Evolutionary conservation across 2,888 invertebrate genomes (phyloP), one percentile per base, ranked within the genome.

Genomic region (Platerodrilus igneus): DNA sequence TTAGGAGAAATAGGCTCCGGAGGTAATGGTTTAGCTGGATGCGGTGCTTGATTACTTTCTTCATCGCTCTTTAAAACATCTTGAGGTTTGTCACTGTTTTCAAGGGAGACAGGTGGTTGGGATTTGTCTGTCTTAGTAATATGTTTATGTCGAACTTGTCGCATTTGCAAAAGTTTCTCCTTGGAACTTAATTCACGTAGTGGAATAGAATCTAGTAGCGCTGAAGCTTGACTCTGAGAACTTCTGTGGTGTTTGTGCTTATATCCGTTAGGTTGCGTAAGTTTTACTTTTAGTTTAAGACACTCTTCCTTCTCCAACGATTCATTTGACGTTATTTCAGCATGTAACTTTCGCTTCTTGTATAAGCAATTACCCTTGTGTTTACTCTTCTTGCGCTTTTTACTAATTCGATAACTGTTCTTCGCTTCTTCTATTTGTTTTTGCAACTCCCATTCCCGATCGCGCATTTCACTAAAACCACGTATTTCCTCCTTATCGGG

Each of bases 301-400:
- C 71, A 66, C 37, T 71, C 71, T 40, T 74, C 71, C 11, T 71
- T 62, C 11, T 54, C 49, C 5, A 39, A 28, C 1, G 40, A 17
- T 25, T 54, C 53, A 36, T 62, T 65, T 3, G 63, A 59, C 2
- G 68, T 67, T 29, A 76, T 76, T 51, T 75, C 75, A 0, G 75
- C 76, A 50, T 76, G 76, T n/a, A 75, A 51, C 55, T 75, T 75
- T 23, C 73, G 60, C 19, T 74, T 69, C 47, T 76, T 76, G 18
- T 64, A 61, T 17, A 57, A 49, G n/a, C 56, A 60, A 13, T 72
- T 69, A 41, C 71, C 72, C 55, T 73, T 74, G 55, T 76, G 76
- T 53, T 76, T 76, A 34, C 57, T 67, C 63, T 76, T 76, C 55
- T 76, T 76, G 17, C 75, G 64, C 55, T 75, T 76, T 54, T 74